These are phyloP conservation scores for Orgyia antiqua DNA, from an alignment of 2,888 invertebrate genomes.

Conservation along the genomic window DNA sequence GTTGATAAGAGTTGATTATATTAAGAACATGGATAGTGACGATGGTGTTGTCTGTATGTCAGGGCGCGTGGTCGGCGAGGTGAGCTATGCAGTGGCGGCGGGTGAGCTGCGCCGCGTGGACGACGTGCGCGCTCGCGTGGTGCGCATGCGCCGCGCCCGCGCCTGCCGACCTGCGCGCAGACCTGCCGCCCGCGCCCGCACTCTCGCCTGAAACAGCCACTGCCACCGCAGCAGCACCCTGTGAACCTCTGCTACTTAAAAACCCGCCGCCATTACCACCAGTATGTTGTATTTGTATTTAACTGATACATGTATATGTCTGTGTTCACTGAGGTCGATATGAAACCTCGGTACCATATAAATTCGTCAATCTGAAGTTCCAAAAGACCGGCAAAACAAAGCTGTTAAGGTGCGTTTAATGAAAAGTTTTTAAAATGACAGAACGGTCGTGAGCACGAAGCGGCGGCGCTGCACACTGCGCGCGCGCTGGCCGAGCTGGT, in stretches of 20 bases:
- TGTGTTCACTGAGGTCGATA: too few species aligned
- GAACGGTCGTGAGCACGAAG: slow-evolving; percentile 65
- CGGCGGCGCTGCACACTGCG: slow-evolving; percentile 61
- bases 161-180: slow-evolving; percentile 44
- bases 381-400: too few species aligned
- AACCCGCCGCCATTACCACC: slow-evolving; percentile 50
- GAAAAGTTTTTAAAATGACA: slow-evolving; percentile 22
- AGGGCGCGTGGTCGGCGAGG: slow-evolving; percentile 38
- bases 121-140: slow-evolving; percentile 55
- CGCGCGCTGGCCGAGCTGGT: slow-evolving; percentile 68
- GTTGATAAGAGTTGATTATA: too few species aligned
- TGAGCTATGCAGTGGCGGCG: slow-evolving; percentile 33
- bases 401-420: too few species aligned
- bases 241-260: slow-evolving; percentile 49
- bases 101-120: slow-evolving; percentile 47
- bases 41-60: too few species aligned
- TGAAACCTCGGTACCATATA: too few species aligned
- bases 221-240: slow-evolving; percentile 22
- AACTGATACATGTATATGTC: too few species aligned
- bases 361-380: too few species aligned
- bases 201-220: too few species aligned
- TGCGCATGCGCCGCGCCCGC: slow-evolving; percentile 63
- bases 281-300: slow-evolving; percentile 25
- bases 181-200: slow-evolving; percentile 28
- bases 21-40: too few species aligned